Evolutionary conservation across 2,797 vertebrate species (phyloP).

Genomic region (Antrozous pallidus): DNA sequence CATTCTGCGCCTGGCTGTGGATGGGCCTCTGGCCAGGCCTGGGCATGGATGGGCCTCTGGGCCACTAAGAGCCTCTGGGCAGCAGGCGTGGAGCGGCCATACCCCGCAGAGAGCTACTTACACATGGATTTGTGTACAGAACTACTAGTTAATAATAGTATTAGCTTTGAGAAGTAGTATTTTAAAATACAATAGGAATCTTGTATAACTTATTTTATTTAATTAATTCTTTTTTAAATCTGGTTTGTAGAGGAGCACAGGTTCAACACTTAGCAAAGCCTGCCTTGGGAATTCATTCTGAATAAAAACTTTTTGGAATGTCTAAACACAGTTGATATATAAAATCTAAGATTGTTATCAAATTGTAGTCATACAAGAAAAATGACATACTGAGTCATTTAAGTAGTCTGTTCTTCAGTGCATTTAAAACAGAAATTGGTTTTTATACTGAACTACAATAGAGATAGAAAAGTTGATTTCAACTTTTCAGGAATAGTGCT

Average conservation of each 20-base stretch:
- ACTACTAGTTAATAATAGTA: background rate
- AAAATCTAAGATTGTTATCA: constrained; percentile 7
- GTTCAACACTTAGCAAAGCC: background rate
- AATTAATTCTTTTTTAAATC: background rate
- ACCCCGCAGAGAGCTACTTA: no score
- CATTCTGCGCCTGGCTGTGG: no score
- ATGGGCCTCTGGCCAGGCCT: no score
- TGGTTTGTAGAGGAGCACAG: background rate
- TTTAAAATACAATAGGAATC: background rate
- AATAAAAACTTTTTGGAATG: constrained; percentile 1
- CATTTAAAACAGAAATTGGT: background rate
- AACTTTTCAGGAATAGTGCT: background rate
- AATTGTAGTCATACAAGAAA: constrained; percentile 8
- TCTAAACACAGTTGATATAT: background rate
- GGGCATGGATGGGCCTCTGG: no score
- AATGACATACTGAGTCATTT: background rate
- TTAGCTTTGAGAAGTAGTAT: background rate
- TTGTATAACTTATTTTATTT: background rate
- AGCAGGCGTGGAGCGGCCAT: no score
- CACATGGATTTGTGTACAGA: no score
- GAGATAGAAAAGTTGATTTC: background rate
- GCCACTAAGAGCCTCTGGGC: no score
- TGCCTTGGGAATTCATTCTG: background rate
- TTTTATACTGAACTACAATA: constrained; percentile 14
- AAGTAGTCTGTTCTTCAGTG: background rate